Conservation (phyloP, 2,113 vertebrate genomes). For the Xiphophorus couchianus region DNA sequence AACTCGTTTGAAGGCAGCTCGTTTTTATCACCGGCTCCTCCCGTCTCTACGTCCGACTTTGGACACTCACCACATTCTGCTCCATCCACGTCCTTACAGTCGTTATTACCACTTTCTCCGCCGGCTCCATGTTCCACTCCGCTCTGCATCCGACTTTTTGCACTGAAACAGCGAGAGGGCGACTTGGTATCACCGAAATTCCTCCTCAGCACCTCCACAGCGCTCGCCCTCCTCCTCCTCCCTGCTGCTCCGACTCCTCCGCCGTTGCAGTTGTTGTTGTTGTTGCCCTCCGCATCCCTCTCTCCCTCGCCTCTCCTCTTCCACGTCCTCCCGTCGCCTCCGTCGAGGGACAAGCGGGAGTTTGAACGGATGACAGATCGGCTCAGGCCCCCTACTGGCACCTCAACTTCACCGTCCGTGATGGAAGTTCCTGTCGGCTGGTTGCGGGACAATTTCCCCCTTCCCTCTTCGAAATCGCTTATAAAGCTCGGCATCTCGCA, state of each 20-base stretch:
- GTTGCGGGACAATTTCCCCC: conserved; percentile 59
- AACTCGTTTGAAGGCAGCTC: conserved; percentile 43
- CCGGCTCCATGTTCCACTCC: conserved; percentile 20
- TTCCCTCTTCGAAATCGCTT: conserved; percentile 63
- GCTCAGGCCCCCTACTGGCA: conserved; percentile 56
- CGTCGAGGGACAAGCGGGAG: conserved; percentile 48
- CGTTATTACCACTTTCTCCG: neutral
- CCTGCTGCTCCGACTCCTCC: conserved; percentile 34
- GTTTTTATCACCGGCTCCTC: conserved; percentile 34
- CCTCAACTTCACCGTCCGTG: conserved; percentile 65
- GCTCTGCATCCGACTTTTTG: conserved; percentile 42
- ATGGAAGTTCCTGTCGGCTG: conserved; percentile 59
- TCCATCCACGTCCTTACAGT: neutral
- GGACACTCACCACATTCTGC: conserved; percentile 21
- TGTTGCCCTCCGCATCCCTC: conserved; percentile 61
- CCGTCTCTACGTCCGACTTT: conserved; percentile 44
- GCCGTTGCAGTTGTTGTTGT: conserved; percentile 74
- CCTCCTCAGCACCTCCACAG: conserved; percentile 70
- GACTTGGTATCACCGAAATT: conserved; percentile 68
- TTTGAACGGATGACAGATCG: conserved; percentile 42
- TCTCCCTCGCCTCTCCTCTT: conserved; percentile 43
- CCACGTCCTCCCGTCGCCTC: conserved; percentile 18
- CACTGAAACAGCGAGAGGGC: conserved; percentile 13
- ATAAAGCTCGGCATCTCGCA: conserved; percentile 73
- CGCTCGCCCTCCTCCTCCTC: conserved; percentile 61